A percentile compares a stretch with the other conserved stretches of the same genome.
Evolutionary conservation across 2,113 vertebrate species (phyloP).

Genomic region (Gallinago jamesoni): DNA sequence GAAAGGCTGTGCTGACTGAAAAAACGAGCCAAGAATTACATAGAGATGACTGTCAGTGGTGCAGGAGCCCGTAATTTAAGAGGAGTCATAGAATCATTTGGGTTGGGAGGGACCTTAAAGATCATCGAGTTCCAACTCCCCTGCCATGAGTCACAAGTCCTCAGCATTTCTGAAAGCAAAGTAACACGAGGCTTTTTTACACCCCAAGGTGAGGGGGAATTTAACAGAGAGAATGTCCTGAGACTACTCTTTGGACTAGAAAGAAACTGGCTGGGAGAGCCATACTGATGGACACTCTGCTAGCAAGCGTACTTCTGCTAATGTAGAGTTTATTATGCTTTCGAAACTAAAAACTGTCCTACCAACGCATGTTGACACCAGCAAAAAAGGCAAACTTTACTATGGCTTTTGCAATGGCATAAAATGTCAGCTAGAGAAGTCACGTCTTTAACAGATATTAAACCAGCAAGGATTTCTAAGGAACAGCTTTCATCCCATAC

Average conservation of each 20-base stretch:
- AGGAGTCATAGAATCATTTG: neutral
- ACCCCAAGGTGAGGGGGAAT: neutral
- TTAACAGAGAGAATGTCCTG: neutral
- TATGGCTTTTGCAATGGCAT: neutral
- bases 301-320: neutral
- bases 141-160: neutral
- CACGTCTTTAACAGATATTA: neutral
- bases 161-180: neutral
- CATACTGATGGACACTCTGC: neutral
- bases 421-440: neutral
- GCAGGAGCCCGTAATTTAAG: neutral
- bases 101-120: too few species aligned
- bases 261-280: neutral
- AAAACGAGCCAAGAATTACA: neutral
- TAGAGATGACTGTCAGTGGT: neutral
- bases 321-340: neutral
- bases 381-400: neutral
- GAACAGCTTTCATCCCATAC: neutral
- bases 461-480: neutral
- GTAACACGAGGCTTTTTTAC: fast-evolving
- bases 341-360: neutral
- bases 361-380: neutral
- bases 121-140: too few species aligned
- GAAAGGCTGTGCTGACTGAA: neutral
- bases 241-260: neutral